Conservation (phyloP, 1,140 invertebrate species). For the Drosophila melanica region DNA sequence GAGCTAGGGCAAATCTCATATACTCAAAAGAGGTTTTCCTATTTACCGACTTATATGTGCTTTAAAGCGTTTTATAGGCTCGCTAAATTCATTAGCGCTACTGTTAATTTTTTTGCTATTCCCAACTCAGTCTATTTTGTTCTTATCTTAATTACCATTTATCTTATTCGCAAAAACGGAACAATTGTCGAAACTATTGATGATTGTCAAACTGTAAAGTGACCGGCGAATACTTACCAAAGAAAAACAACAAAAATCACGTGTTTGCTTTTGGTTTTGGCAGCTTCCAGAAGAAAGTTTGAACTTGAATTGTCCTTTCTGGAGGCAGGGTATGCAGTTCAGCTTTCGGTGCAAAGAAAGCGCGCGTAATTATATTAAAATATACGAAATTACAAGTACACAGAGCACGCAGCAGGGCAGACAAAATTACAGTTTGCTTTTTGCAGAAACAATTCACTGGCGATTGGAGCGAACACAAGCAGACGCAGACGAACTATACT, state of each 20-base stretch:
- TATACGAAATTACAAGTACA: conserved; percentile 50
- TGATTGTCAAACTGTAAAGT: conserved; percentile 45
- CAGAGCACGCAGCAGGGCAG: conserved; percentile 5
- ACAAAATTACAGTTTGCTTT: conserved; percentile 68
- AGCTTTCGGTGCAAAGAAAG: conserved; percentile 50
- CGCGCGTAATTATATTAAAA: conserved; percentile 70
- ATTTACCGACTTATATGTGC: too few species aligned
- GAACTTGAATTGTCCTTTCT: conserved; percentile 73
- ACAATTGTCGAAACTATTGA: conserved; percentile 14
- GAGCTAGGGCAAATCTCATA: too few species aligned
- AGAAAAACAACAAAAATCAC: conserved; percentile 38
- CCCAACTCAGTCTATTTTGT: neutral
- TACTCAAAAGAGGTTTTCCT: too few species aligned
- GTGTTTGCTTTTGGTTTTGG: conserved; percentile 9
- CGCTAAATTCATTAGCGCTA: neutral
- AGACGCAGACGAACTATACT: conserved; percentile 38
- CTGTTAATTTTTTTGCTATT: conserved; percentile 3
- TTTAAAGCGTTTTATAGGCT: neutral
- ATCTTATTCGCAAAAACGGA: conserved; percentile 1
- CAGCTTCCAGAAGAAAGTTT: conserved; percentile 62
- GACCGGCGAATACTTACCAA: conserved; percentile 66
- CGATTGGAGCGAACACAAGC: conserved; percentile 16
- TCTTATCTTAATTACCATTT: neutral
- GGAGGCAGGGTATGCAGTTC: conserved; percentile 22
- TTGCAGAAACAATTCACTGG: conserved; percentile 8